These are phyloP conservation scores for Hydriomena furcata DNA, from an alignment of 2,888 invertebrate species.

Conservation along the genomic window DNA sequence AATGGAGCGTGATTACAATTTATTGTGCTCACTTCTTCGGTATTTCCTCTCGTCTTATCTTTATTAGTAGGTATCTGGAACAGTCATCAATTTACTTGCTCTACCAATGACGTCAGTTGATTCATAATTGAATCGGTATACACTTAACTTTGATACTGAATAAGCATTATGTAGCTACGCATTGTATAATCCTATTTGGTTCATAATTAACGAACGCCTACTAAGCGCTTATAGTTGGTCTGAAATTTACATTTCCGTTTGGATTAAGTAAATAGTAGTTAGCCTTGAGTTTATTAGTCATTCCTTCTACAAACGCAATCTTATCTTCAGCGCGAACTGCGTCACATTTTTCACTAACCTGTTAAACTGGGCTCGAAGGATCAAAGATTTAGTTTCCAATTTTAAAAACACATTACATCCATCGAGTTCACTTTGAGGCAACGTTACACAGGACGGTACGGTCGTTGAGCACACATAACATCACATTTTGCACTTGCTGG, in stretches of 20 bases:
- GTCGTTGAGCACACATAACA: constrained; percentile 74
- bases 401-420: constrained; percentile 73
- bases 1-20: constrained; percentile 48
- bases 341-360: constrained; percentile 49
- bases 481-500: constrained; percentile 79
- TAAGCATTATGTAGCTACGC: constrained; percentile 22
- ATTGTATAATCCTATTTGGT: constrained; percentile 31
- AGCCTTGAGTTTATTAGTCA: constrained; percentile 51
- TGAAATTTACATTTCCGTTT: constrained; percentile 40
- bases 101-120: constrained; percentile 38
- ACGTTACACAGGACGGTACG: constrained; percentile 75
- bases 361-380: constrained; percentile 51
- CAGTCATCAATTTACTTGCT: constrained; percentile 35
- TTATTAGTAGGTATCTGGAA: constrained; percentile 24
- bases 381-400: constrained; percentile 62
- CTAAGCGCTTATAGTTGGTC: constrained; percentile 24
- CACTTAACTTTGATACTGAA: constrained; percentile 39
- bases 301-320: constrained; percentile 28
- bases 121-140: constrained; percentile 39
- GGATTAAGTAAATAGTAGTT: constrained; percentile 36
- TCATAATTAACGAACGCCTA: constrained; percentile 33
- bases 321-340: constrained; percentile 30
- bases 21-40: constrained; percentile 31
- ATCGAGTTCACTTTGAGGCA: constrained; percentile 72
- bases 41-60: constrained; percentile 21